These are phyloP conservation scores for Nannoperca australis DNA, from an alignment of 2,797 vertebrate genomes.

Conservation along the genomic window DNA sequence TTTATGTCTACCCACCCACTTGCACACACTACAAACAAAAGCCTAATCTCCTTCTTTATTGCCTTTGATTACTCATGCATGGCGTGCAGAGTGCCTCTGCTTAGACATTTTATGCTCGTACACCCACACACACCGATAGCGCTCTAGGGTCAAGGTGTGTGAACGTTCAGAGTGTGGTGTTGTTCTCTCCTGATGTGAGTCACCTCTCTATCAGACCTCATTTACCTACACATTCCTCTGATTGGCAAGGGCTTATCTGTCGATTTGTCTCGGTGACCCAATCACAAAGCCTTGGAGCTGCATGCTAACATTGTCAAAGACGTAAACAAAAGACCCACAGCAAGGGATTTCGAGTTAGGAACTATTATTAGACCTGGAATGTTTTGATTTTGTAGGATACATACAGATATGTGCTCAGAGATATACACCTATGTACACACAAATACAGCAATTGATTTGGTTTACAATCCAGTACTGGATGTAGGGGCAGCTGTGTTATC, in stretches of 20 bases:
- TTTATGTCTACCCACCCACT: slow-evolving; percentile 1
- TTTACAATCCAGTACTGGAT: neutral
- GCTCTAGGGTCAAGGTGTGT: slow-evolving; percentile 13
- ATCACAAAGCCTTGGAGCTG: neutral
- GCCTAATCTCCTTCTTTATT: slow-evolving; percentile 16
- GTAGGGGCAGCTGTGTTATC: neutral
- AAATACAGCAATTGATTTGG: neutral
- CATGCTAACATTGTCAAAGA: slow-evolving; percentile 7
- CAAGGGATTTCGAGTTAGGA: neutral
- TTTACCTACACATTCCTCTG: slow-evolving; percentile 24
- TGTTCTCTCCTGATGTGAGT: neutral
- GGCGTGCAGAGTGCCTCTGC: neutral
- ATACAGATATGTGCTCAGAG: neutral
- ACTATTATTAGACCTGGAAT: neutral
- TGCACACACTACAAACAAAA: slow-evolving; percentile 25
- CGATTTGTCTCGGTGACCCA: slow-evolving; percentile 29
- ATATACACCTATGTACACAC: neutral
- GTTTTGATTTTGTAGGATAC: neutral
- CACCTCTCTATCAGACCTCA: slow-evolving; percentile 27
- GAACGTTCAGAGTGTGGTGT: slow-evolving; percentile 10
- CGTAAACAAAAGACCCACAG: neutral
- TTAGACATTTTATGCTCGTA: neutral
- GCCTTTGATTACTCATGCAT: slow-evolving; percentile 37
- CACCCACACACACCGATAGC: too few relatives aligned
- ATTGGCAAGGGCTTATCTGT: slow-evolving; percentile 23